These are phyloP conservation scores for Ips typographus DNA, from an alignment of 1,140 invertebrate species.

Conservation along the genomic window DNA sequence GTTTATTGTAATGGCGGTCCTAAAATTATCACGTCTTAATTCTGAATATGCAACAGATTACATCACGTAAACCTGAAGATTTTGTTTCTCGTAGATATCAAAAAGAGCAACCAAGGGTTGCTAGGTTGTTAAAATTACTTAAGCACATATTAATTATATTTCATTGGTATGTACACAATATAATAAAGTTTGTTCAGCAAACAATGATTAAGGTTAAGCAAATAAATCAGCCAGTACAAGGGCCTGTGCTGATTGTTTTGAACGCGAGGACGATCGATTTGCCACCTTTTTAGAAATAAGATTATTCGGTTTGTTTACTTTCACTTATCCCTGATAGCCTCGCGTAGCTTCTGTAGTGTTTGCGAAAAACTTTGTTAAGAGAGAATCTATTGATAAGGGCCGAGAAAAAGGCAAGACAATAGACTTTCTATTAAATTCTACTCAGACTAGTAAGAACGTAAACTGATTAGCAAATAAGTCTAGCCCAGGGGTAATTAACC, in stretches of 20 bases:
- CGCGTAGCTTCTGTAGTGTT: not conserved
- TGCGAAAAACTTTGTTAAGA: conserved; percentile 2
- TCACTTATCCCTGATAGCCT: conserved; percentile 3
- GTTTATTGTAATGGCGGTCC: no score
- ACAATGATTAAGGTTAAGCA: conserved; percentile 12
- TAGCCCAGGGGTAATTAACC: not conserved
- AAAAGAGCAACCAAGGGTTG: no score
- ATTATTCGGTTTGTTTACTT: conserved; percentile 13
- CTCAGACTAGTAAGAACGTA: no score
- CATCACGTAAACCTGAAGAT: no score
- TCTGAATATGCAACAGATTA: no score
- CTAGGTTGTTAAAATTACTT: no score
- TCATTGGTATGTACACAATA: no score
- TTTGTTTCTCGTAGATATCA: no score
- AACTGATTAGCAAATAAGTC: no score
- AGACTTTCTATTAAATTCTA: not conserved
- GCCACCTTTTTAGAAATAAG: conserved; percentile 17
- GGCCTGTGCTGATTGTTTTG: conserved; percentile 3
- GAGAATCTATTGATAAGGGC: not conserved
- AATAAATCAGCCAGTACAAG: not conserved
- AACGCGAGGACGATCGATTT: conserved; percentile 10
- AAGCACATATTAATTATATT: no score
- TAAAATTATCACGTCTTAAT: no score
- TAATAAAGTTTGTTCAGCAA: conserved; percentile 4
- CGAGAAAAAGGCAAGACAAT: not conserved